A percentile compares a stretch with the other conserved stretches of the same genome.
phyloP scores from a whole-genome alignment of 2,888 invertebrate genomes.

The Ophioninae sp. region DNA sequence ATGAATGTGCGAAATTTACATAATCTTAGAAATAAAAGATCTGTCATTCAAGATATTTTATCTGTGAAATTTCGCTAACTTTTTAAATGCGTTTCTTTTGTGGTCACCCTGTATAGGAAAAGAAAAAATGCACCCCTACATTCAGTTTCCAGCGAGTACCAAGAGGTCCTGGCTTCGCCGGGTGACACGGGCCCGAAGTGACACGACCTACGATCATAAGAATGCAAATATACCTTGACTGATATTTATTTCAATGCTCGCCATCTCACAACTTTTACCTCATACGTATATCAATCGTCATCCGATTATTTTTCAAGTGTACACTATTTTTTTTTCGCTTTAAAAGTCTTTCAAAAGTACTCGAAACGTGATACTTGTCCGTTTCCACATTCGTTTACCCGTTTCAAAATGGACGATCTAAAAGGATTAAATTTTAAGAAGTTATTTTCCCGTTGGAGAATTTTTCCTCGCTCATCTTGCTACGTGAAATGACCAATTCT shows the following conservation, averaged over 20 bases:
- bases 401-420: background rate
- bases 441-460: background rate
- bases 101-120: background rate
- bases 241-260: conserved; percentile 36
- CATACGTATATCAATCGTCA: background rate
- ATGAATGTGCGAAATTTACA: too few relatives aligned
- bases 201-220: conserved; percentile 56
- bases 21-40: too few relatives aligned
- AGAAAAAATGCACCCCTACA: conserved; percentile 2
- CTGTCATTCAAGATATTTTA: too few relatives aligned
- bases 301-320: background rate
- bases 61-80: too few relatives aligned
- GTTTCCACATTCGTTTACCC: too few relatives aligned
- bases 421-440: background rate
- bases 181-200: conserved; percentile 57
- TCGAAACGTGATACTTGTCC: too few relatives aligned
- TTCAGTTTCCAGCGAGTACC: conserved; percentile 50
- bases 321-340: background rate
- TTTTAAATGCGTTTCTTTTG: too few relatives aligned
- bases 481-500: conserved; percentile 18
- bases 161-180: conserved; percentile 51
- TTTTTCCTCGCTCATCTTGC: background rate
- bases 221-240: conserved; percentile 21
- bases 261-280: background rate
- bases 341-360: background rate